Evolutionary conservation across 2,888 invertebrate genomes (phyloP), one percentile per base, ranked within the genome.

Genomic region (Sycophila texana): DNA sequence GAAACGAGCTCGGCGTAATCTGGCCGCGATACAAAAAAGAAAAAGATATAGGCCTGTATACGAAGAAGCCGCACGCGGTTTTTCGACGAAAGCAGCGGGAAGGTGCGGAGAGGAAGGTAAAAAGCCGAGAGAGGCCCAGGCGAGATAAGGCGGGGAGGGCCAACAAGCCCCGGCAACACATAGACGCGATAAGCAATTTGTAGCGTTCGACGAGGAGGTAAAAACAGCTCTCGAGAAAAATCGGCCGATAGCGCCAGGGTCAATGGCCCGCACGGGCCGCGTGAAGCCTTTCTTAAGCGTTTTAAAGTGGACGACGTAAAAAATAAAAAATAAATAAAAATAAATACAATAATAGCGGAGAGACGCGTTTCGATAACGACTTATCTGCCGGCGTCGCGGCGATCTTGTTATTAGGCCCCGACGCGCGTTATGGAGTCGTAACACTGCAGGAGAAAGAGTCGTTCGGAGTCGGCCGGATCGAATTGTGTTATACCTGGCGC

Each of bases 131-230:
- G 66, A 49, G 57, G 7, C 55, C 13, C 51, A 60, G 51, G 26
- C 65, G 72, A 77, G 80, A 80, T 77, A 80, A 76, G 70, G 66
- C 13, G 65, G 12, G 70, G 66, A n/a, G 70, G 12, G n/a, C 22
- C 57, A 60, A 77, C 74, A 77, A 68, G 80, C 73, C 73, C 26
- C 47, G 67, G 22, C 61, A 76, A 72, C 30, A 68, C 47, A 65
- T 18, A n/a, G 55, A 22, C 26, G 65, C 86, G 89, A 89, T 89
- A 88, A 89, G 87, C 88, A 90, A 90, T 90, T 90, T 90, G 89
- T 90, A 88, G 86, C 83, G 83, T 86, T 86, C 83, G 83, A 79
- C 71, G 67, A 20, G 30, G 72, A 74, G 66, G 72, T 80, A 82
- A 47, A 84, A 82, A 83, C 82, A 82, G 81, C 63, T 14, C 53